Evolutionary conservation across 2,888 invertebrate species (phyloP), one percentile per base, ranked within the genome.

Genomic region (Lasius fuliginosus): DNA sequence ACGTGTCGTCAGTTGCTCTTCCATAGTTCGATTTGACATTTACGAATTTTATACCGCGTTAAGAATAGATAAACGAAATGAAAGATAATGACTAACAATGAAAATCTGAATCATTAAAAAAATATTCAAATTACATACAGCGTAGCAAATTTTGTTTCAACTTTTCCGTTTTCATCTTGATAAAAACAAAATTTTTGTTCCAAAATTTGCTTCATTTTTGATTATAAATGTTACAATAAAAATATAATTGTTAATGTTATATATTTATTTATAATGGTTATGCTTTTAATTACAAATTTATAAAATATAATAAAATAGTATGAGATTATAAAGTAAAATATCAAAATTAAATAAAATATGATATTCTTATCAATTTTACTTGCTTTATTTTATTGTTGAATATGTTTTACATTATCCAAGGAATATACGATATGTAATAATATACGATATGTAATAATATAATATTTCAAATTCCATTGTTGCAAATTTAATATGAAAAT

Each of bases 21-120:
- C 40, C 15, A 53, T 6, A 49, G 49, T 69, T 69, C 58, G 27
- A 81, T 46, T 23, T 33, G 23, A 8, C 46, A 33, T 46, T 79
- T 58, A 27, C 8, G 18, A 79, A 60, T 79, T 79, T 79, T 79
- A 53, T 18, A 46, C 9, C 15, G 15, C 23, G 5, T 46, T 56
- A 75, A n/a, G 12, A 23, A 36, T 33, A 60, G 42, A 62, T 40
- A 12, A 15, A 30, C 12, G 30, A 60, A 30, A 42, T 5, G 5
- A 62, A 46, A 46, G 42, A 27, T 40, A 58, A 73, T 33, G 1
- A n/a, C 18, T 36, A 36, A 23, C 12, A 33, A 30, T 74, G 1
- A 12, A 74, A 74, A 30, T 11, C 15, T 67, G 49, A 46, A 46
- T 36, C 11, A 49, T 49, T 49, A 49, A 18, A 33, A 33, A 4